Conservation (phyloP, 2,888 invertebrate genomes). For the Cryptosula pallasiana region DNA sequence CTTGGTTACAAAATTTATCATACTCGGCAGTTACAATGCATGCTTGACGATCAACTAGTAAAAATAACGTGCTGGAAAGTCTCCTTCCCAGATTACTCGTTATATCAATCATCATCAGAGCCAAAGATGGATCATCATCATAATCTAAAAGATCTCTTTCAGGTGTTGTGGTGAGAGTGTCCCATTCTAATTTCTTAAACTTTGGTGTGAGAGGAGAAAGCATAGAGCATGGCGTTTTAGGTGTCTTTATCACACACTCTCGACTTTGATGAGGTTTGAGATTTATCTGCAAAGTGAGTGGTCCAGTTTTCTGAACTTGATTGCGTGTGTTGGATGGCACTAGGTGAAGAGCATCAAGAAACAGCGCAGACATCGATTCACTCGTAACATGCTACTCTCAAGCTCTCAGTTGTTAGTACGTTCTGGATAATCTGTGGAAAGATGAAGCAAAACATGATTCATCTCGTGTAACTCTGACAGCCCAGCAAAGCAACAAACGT, state of each 20-base stretch:
- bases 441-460: no score
- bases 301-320: neutral
- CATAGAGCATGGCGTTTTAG: conserved; percentile 16
- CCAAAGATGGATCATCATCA: neutral
- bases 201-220: conserved; percentile 11
- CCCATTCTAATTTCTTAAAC: neutral
- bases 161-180: neutral
- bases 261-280: neutral
- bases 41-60: neutral
- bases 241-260: neutral
- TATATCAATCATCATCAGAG: conserved; percentile 1
- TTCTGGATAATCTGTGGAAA: no score
- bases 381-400: neutral
- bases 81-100: neutral
- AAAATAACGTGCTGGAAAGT: neutral
- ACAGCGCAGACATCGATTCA: neutral
- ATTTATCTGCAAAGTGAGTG: neutral
- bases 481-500: no score
- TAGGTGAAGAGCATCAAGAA: neutral
- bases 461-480: no score
- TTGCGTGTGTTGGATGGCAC: neutral
- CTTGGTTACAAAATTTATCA: conserved; percentile 5
- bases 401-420: neutral
- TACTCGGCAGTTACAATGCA: neutral
- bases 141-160: neutral